Evolutionary conservation across 37 sponge, comb jelly and placozoan species (phyloP).

Genomic region (Haliclona indistincta): DNA sequence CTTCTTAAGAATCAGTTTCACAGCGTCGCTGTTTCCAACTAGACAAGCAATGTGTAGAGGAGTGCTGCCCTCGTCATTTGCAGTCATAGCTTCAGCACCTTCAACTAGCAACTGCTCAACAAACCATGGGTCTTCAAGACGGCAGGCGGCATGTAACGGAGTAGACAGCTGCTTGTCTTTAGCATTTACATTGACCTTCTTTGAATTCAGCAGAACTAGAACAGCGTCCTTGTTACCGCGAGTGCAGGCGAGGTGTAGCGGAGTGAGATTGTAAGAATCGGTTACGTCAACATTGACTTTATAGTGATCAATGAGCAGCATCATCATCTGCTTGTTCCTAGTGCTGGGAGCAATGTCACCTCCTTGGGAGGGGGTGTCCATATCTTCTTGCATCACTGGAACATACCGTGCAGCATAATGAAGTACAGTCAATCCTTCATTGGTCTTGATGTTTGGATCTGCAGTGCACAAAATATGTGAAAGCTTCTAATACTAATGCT

Average conservation of each 20-base stretch:
- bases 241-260: constrained; percentile 85
- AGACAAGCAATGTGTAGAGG: constrained; percentile 79
- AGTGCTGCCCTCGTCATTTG: constrained; percentile 33
- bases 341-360: constrained; percentile 17
- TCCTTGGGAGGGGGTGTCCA: no score
- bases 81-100: constrained; percentile 14
- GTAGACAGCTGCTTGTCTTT: constrained; percentile 68
- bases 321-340: constrained; percentile 20
- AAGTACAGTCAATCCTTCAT: constrained; percentile 68
- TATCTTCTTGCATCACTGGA: constrained; percentile 30
- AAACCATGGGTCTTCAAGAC: constrained; percentile 42
- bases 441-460: constrained; percentile 31
- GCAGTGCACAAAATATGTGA: no score
- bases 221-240: constrained; percentile 72
- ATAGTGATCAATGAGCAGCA: constrained; percentile 20
- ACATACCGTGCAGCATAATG: constrained; percentile 82
- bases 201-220: constrained; percentile 32
- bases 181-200: constrained; percentile 13
- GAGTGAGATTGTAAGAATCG: constrained; percentile 63
- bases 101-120: constrained; percentile 59
- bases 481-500: no score
- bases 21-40: constrained; percentile 71
- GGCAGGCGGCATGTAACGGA: constrained; percentile 86
- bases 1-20: constrained; percentile 51
- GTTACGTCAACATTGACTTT: constrained; percentile 12